phyloP scores from a whole-genome alignment of 1,140 invertebrate genomes.

The Dendroctonus valens region DNA sequence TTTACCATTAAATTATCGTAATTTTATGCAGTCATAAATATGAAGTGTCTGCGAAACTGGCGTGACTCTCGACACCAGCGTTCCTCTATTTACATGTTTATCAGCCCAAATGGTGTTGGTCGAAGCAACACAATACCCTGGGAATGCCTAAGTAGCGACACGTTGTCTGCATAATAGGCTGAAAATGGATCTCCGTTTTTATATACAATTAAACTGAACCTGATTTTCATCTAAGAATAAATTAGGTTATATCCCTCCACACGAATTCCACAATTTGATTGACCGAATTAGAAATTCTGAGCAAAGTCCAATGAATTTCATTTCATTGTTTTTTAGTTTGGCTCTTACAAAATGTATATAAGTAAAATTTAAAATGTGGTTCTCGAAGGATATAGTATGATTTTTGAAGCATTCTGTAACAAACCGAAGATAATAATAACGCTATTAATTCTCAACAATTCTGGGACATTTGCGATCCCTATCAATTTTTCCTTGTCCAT shows the following conservation, averaged over 20 bases:
- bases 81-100: constrained; percentile 29
- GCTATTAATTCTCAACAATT: too few relatives aligned
- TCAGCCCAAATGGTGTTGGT: constrained; percentile 14
- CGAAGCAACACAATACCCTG: constrained; percentile 15
- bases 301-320: too few relatives aligned
- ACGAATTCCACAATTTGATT: too few relatives aligned
- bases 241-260: too few relatives aligned
- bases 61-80: constrained; percentile 24
- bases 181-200: constrained; percentile 18
- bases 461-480: neutral
- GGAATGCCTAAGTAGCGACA: constrained; percentile 19
- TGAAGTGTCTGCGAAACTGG: constrained; percentile 35
- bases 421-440: too few relatives aligned
- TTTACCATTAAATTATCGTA: constrained; percentile 43
- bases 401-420: too few relatives aligned
- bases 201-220: constrained; percentile 7
- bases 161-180: constrained; percentile 17
- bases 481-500: neutral
- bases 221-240: neutral
- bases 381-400: too few relatives aligned
- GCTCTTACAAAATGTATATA: too few relatives aligned
- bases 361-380: too few relatives aligned
- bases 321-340: too few relatives aligned
- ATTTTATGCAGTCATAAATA: constrained; percentile 45
- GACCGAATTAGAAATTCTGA: too few relatives aligned